A percentile compares a stretch with the other conserved stretches of the same genome.
Evolutionary conservation across 2,113 vertebrate genomes (phyloP).

Genomic region (Hemiprocne comata): DNA sequence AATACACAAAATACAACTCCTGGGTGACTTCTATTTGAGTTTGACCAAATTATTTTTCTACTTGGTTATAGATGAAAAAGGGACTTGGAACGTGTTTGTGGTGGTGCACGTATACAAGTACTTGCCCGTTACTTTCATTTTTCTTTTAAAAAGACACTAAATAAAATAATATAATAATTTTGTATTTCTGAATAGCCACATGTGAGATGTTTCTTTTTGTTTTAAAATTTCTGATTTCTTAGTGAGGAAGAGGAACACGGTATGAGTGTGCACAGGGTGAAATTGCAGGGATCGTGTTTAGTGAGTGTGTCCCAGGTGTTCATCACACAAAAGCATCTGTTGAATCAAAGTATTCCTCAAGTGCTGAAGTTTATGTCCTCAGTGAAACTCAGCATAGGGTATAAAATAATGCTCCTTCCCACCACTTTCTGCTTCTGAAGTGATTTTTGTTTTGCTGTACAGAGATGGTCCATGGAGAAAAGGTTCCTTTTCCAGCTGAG

Average conservation of each 20-base stretch:
- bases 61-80: not conserved
- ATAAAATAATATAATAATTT: not conserved
- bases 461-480: rapidly evolving
- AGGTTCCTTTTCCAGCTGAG: not conserved
- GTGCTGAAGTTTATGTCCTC: not conserved
- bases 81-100: not conserved
- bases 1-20: not conserved
- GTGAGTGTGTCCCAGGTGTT: not conserved
- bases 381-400: not conserved
- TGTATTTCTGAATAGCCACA: not conserved
- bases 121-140: not conserved
- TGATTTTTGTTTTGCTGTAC: not conserved
- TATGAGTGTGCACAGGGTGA: not conserved
- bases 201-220: not conserved
- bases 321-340: not conserved
- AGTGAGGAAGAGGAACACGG: not conserved
- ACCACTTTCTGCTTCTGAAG: not conserved
- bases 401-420: not conserved
- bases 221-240: not conserved
- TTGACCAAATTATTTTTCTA: not conserved
- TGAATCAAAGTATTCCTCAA: not conserved
- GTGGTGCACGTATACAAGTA: not conserved
- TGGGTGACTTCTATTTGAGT: not conserved
- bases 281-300: rapidly evolving
- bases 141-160: not conserved